Conservation (phyloP, 2,797 vertebrate genomes). For the Buceros bicornis region DNA sequence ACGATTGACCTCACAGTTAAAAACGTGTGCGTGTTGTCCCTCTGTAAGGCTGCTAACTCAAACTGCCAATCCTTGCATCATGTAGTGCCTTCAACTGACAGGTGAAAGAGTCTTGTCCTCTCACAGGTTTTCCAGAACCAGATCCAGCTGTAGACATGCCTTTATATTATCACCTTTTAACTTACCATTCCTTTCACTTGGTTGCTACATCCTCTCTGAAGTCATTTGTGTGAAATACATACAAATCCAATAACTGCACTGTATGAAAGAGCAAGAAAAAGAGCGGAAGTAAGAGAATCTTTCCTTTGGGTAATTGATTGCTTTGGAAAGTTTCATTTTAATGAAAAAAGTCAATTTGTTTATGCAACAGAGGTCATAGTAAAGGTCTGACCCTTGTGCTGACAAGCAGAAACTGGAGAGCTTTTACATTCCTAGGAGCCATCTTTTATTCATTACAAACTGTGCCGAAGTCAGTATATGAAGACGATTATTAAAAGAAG, state of each 20-base stretch:
- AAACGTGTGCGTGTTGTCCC: not conserved
- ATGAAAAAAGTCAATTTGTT: not conserved
- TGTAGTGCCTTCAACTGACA: not conserved
- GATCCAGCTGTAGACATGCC: not conserved
- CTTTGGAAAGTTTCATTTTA: not conserved
- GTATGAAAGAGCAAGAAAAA: not conserved
- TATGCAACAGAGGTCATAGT: not conserved
- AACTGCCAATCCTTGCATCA: not conserved
- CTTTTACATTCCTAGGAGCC: not conserved
- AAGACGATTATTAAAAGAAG: not conserved
- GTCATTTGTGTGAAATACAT: not conserved
- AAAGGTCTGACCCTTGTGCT: not conserved
- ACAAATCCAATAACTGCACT: not conserved
- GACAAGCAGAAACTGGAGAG: not conserved
- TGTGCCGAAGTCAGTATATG: not conserved
- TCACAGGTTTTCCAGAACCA: not conserved
- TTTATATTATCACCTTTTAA: not conserved
- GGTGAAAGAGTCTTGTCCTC: not conserved
- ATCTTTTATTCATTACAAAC: not conserved
- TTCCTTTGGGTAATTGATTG: not conserved
- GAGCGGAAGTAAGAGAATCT: not conserved
- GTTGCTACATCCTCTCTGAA: not conserved
- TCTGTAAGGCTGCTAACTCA: not conserved
- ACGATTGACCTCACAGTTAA: not conserved
- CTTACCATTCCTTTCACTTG: not conserved